Evolutionary conservation across 2,113 vertebrate genomes (phyloP).

Genomic region (Nothobranchius kuhntae): DNA sequence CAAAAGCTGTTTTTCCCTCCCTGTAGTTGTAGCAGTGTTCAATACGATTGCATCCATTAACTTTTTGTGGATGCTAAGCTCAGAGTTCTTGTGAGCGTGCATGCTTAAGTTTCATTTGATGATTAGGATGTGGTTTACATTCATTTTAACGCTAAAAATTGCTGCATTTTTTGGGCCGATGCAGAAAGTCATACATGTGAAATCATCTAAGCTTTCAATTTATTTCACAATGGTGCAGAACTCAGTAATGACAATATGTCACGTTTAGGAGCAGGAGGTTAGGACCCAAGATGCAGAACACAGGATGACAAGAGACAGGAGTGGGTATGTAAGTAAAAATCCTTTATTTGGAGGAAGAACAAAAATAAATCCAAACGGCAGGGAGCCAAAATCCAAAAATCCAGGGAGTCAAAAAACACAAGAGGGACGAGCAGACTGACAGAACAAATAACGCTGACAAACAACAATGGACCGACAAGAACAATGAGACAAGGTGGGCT

Average conservation of each 20-base stretch:
- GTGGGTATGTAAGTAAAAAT: no score
- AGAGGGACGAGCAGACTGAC: no score
- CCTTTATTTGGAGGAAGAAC: no score
- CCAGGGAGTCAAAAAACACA: no score
- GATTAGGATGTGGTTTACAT: conserved; percentile 48
- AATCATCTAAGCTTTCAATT: conserved; percentile 52
- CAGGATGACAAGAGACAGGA: no score
- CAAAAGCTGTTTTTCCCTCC: conserved; percentile 33
- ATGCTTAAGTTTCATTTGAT: conserved; percentile 10
- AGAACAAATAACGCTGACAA: no score
- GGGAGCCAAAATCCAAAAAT: no score
- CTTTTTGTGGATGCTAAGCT: not conserved
- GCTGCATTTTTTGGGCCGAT: conserved; percentile 27
- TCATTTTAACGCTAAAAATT: conserved; percentile 35
- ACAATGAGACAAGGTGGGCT: no score
- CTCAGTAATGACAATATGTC: conserved; percentile 67
- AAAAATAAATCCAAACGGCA: no score
- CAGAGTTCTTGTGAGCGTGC: conserved; percentile 13
- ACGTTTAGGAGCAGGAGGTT: no score
- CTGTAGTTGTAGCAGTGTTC: conserved; percentile 46
- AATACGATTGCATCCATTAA: conserved; percentile 53
- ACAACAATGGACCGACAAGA: no score
- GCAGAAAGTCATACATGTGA: conserved; percentile 30
- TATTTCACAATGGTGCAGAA: conserved; percentile 54
- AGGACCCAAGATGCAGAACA: no score